Evolutionary conservation across 2,888 invertebrate species (phyloP).

Genomic region (Plemyria rubiginata): DNA sequence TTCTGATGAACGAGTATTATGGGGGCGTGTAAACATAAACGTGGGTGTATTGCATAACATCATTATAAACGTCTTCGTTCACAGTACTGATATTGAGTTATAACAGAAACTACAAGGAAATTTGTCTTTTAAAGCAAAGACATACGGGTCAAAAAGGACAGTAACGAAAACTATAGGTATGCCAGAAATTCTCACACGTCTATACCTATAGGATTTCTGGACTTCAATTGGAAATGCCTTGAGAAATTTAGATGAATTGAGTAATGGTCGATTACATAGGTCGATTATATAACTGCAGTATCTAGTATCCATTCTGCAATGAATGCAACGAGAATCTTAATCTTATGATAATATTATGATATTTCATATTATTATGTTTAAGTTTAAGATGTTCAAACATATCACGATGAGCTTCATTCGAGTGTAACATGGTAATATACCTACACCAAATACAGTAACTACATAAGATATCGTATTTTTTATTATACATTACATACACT

Average conservation of each 20-base stretch:
- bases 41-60: slow-evolving; percentile 40
- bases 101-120: slow-evolving; percentile 6
- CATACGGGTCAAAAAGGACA: slow-evolving; percentile 9
- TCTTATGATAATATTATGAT: slow-evolving; percentile 24
- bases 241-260: slow-evolving; percentile 1
- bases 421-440: background rate
- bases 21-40: slow-evolving; percentile 49
- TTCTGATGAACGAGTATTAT: slow-evolving; percentile 20
- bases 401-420: slow-evolving; percentile 6
- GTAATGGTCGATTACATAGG: background rate
- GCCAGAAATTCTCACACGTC: slow-evolving; percentile 3
- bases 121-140: slow-evolving; percentile 2
- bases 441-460: background rate
- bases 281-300: background rate
- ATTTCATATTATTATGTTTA: too few species aligned
- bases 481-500: too few species aligned
- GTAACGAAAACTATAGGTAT: slow-evolving; percentile 1
- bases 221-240: slow-evolving; percentile 1
- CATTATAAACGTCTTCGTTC: slow-evolving; percentile 14
- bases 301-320: slow-evolving; percentile 2
- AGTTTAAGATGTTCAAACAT: slow-evolving; percentile 16
- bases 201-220: background rate
- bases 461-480: too few species aligned
- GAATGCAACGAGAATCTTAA: background rate
- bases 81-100: slow-evolving; percentile 9